Conservation (phyloP, 2,113 vertebrate genomes). For the Puntigrus tetrazona region DNA sequence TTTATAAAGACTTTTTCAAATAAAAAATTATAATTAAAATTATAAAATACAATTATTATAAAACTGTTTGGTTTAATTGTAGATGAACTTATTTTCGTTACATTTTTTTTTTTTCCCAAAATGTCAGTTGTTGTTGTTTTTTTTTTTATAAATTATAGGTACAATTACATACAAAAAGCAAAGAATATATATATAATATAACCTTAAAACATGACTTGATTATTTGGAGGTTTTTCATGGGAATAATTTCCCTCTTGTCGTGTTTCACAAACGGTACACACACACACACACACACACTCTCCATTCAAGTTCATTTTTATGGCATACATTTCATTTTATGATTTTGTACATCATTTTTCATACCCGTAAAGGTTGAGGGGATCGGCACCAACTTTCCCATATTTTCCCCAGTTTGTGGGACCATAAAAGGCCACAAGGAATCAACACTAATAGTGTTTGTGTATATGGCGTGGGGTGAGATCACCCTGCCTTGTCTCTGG, state of each 20-base stretch:
- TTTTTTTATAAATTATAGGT: neutral
- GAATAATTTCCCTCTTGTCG: neutral
- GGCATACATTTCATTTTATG: constrained; percentile 49
- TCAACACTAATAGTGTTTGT: constrained; percentile 69
- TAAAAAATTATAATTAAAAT: too few relatives aligned
- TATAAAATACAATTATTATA: neutral
- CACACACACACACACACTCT: neutral
- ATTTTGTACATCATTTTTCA: neutral
- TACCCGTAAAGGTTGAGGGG: neutral
- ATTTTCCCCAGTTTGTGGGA: constrained; percentile 57
- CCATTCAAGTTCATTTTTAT: constrained; percentile 21
- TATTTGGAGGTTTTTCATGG: neutral
- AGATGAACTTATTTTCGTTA: too few relatives aligned
- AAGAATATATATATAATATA: too few relatives aligned
- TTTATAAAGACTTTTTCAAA: too few relatives aligned
- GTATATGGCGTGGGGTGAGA: constrained; percentile 67
- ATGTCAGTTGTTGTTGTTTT: too few relatives aligned
- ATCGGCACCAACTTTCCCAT: neutral
- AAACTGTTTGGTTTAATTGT: too few relatives aligned
- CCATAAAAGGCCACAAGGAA: constrained; percentile 71
- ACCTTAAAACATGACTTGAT: neutral
- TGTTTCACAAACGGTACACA: constrained; percentile 47
- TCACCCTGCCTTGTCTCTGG: constrained; percentile 66
- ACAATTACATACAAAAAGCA: neutral
- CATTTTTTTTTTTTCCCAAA: too few relatives aligned